Conservation (phyloP, 2,113 vertebrate species). For the Menidia beryllina region DNA sequence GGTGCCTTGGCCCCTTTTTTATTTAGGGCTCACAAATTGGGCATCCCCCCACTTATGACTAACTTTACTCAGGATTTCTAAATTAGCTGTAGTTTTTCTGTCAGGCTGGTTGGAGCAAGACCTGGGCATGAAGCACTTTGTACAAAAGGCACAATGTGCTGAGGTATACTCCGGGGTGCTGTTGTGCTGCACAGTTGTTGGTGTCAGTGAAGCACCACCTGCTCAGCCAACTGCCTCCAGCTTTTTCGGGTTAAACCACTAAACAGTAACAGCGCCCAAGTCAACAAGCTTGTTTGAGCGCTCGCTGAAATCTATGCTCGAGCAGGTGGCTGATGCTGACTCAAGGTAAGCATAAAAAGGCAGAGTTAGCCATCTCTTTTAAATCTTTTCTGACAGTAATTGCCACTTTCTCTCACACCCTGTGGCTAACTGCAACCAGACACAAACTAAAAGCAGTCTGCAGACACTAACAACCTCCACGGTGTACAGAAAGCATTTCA, state of each 20-base stretch:
- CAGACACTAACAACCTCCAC: background rate
- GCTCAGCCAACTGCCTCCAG: background rate
- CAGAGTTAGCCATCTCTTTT: background rate
- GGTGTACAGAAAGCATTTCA: background rate
- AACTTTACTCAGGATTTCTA: too few relatives aligned
- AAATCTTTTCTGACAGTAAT: background rate
- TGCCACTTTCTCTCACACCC: background rate
- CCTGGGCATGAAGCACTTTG: too few relatives aligned
- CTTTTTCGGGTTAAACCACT: background rate
- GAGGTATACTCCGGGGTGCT: too few relatives aligned
- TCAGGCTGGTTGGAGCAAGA: too few relatives aligned
- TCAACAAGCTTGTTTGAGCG: background rate
- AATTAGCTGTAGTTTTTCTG: too few relatives aligned
- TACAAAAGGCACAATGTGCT: too few relatives aligned
- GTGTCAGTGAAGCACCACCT: background rate
- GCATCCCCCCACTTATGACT: too few relatives aligned
- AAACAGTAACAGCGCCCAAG: background rate
- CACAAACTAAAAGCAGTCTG: conserved; percentile 1
- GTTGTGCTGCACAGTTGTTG: too few relatives aligned
- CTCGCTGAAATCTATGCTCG: background rate
- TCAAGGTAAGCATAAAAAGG: background rate
- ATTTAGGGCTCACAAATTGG: too few relatives aligned
- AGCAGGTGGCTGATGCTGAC: background rate
- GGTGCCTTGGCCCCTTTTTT: too few relatives aligned
- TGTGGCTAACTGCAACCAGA: background rate